These are phyloP conservation scores for Watersipora subatra DNA, from an alignment of 1,140 invertebrate genomes.

Conservation along the genomic window DNA sequence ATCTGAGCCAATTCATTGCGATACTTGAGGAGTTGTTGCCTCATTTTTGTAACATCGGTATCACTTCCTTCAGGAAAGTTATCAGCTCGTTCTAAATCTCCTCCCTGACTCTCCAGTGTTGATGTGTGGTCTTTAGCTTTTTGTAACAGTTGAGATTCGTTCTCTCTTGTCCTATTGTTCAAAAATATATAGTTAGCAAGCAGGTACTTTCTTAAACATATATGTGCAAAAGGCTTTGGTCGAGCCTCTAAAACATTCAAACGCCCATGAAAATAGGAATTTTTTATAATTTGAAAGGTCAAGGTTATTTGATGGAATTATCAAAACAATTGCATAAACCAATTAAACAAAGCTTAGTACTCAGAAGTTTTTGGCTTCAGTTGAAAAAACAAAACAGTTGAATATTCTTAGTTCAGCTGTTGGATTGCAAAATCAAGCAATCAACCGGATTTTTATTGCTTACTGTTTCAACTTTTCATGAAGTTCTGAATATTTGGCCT, in stretches of 20 bases:
- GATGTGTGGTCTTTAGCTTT: constrained; percentile 26
- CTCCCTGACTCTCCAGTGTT: constrained; percentile 25
- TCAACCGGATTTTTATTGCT: too few relatives aligned
- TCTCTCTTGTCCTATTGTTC: constrained; percentile 32
- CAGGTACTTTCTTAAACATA: not conserved
- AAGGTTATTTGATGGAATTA: too few relatives aligned
- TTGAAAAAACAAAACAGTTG: too few relatives aligned
- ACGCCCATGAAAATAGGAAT: too few relatives aligned
- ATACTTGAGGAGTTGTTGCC: constrained; percentile 32
- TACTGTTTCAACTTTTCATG: constrained; percentile 36
- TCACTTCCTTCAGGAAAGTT: constrained; percentile 36
- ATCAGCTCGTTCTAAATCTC: constrained; percentile 33
- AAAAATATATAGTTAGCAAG: constrained; percentile 3
- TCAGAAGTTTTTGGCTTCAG: too few relatives aligned
- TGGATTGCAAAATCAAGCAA: too few relatives aligned
- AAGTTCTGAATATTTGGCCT: constrained; percentile 37
- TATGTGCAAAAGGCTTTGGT: too few relatives aligned
- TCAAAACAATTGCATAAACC: too few relatives aligned
- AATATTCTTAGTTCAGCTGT: too few relatives aligned
- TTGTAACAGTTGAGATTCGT: constrained; percentile 24
- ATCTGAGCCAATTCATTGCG: constrained; percentile 33
- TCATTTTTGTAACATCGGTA: constrained; percentile 31
- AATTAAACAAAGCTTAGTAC: too few relatives aligned
- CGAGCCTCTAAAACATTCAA: too few relatives aligned
- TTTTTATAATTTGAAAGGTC: too few relatives aligned